phyloP scores from a whole-genome alignment of 2,797 vertebrate genomes.

The Avahi laniger region DNA sequence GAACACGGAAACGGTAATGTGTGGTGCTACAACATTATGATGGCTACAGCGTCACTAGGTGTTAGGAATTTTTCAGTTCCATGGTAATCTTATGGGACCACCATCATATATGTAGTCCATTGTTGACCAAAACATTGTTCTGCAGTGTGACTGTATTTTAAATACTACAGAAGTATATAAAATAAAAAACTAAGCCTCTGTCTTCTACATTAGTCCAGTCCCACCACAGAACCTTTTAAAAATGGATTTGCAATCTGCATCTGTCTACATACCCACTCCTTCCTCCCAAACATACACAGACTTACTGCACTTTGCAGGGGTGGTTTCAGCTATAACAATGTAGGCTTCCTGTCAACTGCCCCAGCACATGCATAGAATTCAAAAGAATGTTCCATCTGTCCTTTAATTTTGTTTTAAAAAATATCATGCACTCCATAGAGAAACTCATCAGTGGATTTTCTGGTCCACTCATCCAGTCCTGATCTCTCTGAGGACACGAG shows the following conservation, averaged over 20 bases:
- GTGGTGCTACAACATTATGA: not conserved
- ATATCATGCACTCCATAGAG: not conserved
- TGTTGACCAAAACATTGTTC: not conserved
- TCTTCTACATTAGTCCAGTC: not conserved
- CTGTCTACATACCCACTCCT: not conserved
- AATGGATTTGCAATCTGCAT: not conserved
- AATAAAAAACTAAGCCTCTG: not conserved
- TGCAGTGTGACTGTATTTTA: not conserved
- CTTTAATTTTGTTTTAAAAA: not conserved
- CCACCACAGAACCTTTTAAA: not conserved
- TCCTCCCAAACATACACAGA: not conserved
- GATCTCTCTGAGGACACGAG: not conserved
- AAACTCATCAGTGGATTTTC: not conserved
- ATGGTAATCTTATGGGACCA: not conserved
- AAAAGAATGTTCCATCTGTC: not conserved
- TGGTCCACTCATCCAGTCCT: not conserved
- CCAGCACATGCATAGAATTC: not conserved
- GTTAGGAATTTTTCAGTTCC: not conserved
- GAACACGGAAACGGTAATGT: not conserved
- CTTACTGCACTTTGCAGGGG: not conserved
- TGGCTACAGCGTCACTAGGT: not conserved
- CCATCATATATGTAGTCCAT: not conserved
- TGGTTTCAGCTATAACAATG: not conserved
- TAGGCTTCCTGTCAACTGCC: not conserved
- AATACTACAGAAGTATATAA: not conserved